A percentile compares a stretch with the other conserved stretches of the same genome.
These are phyloP conservation scores for Poecilobothrus nobilitatus DNA, from an alignment of 2,888 invertebrate species.

Conservation along the genomic window DNA sequence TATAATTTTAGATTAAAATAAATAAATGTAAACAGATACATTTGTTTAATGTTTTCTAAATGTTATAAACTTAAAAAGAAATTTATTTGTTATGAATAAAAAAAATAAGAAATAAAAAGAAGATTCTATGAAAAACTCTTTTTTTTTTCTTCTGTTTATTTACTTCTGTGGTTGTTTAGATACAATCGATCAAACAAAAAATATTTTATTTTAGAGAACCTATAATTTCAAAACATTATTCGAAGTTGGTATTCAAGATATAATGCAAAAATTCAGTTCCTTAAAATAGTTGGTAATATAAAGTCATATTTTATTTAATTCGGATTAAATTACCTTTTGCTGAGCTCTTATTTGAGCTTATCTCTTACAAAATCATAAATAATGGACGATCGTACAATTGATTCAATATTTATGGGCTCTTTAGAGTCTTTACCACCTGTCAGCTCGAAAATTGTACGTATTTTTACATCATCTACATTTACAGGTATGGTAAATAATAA, in stretches of 20 bases:
- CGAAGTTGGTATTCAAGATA: not conserved
- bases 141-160: too few relatives aligned
- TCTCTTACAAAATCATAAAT: slow-evolving; percentile 8
- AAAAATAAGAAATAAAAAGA: too few relatives aligned
- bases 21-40: too few relatives aligned
- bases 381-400: slow-evolving; percentile 87
- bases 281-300: not conserved
- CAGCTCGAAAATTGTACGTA: slow-evolving; percentile 95
- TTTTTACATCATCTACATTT: slow-evolving; percentile 97
- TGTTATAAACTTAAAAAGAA: too few relatives aligned
- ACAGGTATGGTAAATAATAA: slow-evolving; percentile 59
- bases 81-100: too few relatives aligned
- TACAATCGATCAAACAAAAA: slow-evolving; percentile 11
- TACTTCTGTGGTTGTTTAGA: not conserved
- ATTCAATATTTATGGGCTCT: slow-evolving; percentile 82
- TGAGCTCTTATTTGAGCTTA: not conserved
- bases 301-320: not conserved
- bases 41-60: too few relatives aligned
- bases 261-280: not conserved
- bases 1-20: too few relatives aligned
- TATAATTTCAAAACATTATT: not conserved
- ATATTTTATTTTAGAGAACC: not conserved
- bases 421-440: slow-evolving; percentile 85
- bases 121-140: too few relatives aligned
- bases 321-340: not conserved